A percentile compares a stretch with the other conserved stretches of the same genome.
These are phyloP conservation scores for Sturmia bella DNA, from an alignment of 2,888 invertebrate species.

Conservation along the genomic window DNA sequence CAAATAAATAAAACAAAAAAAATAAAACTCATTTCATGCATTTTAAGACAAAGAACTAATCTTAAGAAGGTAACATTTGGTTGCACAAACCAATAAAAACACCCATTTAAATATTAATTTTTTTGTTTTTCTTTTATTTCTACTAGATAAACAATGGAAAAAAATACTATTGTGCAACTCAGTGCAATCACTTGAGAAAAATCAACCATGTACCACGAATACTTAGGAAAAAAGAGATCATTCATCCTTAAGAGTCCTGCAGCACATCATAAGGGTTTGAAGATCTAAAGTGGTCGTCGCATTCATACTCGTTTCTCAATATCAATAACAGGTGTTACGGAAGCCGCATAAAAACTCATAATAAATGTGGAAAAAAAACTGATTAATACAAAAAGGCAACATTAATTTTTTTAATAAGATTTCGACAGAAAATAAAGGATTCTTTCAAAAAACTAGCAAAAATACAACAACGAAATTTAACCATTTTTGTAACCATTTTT, in stretches of 20 bases:
- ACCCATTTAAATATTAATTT: slow-evolving; percentile 58
- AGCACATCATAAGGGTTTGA: slow-evolving; percentile 60
- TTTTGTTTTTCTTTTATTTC: slow-evolving; percentile 11
- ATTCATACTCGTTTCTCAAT: slow-evolving; percentile 13
- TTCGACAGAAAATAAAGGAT: slow-evolving; percentile 58
- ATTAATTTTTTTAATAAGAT: slow-evolving; percentile 75
- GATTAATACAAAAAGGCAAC: slow-evolving; percentile 75
- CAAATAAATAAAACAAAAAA: slow-evolving; percentile 40
- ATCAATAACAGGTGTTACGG: slow-evolving; percentile 79
- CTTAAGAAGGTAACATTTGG: slow-evolving; percentile 64
- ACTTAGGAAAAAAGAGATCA: slow-evolving; percentile 30
- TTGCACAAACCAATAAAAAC: slow-evolving; percentile 65
- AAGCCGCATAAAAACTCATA: slow-evolving; percentile 77
- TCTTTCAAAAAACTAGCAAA: slow-evolving; percentile 19
- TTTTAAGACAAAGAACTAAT: slow-evolving; percentile 33
- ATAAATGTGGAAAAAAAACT: slow-evolving; percentile 69
- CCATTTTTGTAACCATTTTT: slow-evolving; percentile 45
- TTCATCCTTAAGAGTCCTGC: slow-evolving; percentile 36
- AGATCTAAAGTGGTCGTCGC: slow-evolving; percentile 41
- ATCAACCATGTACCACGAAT: slow-evolving; percentile 22
- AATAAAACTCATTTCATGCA: slow-evolving; percentile 69
- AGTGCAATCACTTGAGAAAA: slow-evolving; percentile 69
- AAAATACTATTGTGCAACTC: slow-evolving; percentile 52
- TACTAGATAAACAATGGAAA: slow-evolving; percentile 54
- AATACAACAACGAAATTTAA: slow-evolving; percentile 44